phyloP scores from a whole-genome alignment of 37 sponge, comb jelly and placozoan species.

The Mnemiopsis leidyi region DNA sequence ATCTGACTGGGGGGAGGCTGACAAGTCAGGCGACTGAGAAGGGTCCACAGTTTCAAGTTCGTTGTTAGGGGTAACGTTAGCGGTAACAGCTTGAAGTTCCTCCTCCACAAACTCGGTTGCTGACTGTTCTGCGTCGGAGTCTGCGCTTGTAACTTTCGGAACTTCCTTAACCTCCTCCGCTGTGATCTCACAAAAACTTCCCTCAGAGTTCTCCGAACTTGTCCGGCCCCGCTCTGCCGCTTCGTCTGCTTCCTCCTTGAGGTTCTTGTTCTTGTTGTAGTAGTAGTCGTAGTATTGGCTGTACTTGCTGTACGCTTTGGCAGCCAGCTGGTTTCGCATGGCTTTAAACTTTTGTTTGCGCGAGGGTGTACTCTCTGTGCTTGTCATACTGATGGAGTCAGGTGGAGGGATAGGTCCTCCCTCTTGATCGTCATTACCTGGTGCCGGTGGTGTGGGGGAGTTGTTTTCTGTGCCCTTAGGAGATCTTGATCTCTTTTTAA shows the following conservation, averaged over 20 bases:
- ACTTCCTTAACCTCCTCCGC: not conserved
- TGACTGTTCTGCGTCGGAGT: not conserved
- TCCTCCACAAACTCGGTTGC: not conserved
- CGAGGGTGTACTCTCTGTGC: not conserved
- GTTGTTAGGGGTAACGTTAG: not conserved
- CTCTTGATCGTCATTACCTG: not conserved
- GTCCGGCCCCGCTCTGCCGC: not conserved
- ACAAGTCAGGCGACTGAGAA: not conserved
- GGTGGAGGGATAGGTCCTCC: not conserved
- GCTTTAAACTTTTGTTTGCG: constrained; percentile 6
- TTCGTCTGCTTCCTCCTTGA: not conserved
- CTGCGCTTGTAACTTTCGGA: not conserved
- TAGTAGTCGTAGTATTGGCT: constrained; percentile 21
- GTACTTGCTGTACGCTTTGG: constrained; percentile 47
- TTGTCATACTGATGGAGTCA: not conserved
- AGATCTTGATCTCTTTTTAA: not conserved
- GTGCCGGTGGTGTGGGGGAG: not conserved
- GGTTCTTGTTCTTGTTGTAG: not conserved
- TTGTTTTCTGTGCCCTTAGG: not conserved
- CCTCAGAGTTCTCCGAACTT: not conserved
- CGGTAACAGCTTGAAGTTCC: not conserved
- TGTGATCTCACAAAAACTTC: constrained; percentile 12
- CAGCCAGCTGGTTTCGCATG: not conserved
- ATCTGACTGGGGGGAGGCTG: not conserved
- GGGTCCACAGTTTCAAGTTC: not conserved